These are phyloP conservation scores for Idaea biselata DNA, from an alignment of 2,888 invertebrate genomes.

Conservation along the genomic window DNA sequence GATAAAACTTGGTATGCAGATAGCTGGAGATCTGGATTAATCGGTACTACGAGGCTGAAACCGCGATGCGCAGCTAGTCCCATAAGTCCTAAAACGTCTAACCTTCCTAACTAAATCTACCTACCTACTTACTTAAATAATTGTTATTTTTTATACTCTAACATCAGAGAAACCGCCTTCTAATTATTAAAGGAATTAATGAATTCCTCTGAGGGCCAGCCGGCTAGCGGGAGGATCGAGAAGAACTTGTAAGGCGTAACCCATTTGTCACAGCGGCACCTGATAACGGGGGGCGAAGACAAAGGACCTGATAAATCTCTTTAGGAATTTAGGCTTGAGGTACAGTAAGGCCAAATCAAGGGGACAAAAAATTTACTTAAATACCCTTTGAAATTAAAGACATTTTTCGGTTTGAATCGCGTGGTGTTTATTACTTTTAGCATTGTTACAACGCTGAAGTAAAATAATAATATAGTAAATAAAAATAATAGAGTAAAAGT, in stretches of 20 bases:
- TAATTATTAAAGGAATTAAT: conserved; percentile 70
- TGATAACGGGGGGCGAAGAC: conserved; percentile 53
- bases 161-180: conserved; percentile 45
- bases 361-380: neutral
- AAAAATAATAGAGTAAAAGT: too few species aligned
- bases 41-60: too few species aligned
- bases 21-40: too few species aligned
- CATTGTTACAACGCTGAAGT: too few species aligned
- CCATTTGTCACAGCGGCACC: conserved; percentile 68
- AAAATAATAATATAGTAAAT: too few species aligned
- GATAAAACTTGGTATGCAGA: too few species aligned
- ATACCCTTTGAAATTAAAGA: too few species aligned
- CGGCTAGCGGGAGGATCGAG: conserved; percentile 33
- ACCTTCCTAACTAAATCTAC: neutral
- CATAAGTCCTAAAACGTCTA: neutral
- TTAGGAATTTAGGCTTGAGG: neutral
- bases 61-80: neutral
- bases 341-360: neutral
- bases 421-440: too few species aligned
- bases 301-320: conserved; percentile 23
- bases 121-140: neutral
- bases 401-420: too few species aligned
- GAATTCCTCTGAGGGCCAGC: conserved; percentile 42
- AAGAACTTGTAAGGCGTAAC: conserved; percentile 51
- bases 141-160: neutral